Evolutionary conservation across 2,113 vertebrate genomes (phyloP).

Genomic region (Stegostoma tigrinum): DNA sequence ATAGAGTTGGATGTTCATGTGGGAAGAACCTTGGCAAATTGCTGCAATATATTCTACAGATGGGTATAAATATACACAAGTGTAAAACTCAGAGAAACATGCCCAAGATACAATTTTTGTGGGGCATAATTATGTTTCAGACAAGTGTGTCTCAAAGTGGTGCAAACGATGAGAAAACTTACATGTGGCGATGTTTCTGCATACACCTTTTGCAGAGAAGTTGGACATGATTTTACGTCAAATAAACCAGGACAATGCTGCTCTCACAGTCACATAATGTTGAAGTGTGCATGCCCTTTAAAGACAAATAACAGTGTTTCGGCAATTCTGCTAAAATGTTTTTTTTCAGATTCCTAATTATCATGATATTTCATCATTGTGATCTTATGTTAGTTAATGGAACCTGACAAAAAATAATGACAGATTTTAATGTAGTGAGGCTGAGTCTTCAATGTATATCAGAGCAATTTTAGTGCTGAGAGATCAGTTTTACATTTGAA

Average conservation of each 20-base stretch:
- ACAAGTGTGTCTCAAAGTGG: neutral
- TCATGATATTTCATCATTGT: neutral
- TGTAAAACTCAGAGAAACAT: neutral
- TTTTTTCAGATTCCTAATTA: neutral
- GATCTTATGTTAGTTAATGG: neutral
- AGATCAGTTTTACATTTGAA: neutral
- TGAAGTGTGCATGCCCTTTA: neutral
- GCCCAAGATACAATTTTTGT: neutral
- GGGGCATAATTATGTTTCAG: neutral
- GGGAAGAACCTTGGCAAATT: neutral
- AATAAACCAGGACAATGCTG: neutral
- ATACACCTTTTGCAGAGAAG: neutral
- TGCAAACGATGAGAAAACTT: neutral
- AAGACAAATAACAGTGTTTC: neutral
- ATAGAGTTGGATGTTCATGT: neutral
- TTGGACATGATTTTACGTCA: neutral
- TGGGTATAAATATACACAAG: neutral
- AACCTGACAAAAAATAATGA: neutral
- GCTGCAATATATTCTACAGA: too few relatives aligned
- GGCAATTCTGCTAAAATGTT: neutral
- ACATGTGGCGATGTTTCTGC: neutral
- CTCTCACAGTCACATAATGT: too few relatives aligned
- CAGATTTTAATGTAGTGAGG: neutral
- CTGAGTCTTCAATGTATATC: neutral
- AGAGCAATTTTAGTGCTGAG: neutral